phyloP scores from a whole-genome alignment of 2,113 vertebrate genomes.

The Myxocyprinus asiaticus region DNA sequence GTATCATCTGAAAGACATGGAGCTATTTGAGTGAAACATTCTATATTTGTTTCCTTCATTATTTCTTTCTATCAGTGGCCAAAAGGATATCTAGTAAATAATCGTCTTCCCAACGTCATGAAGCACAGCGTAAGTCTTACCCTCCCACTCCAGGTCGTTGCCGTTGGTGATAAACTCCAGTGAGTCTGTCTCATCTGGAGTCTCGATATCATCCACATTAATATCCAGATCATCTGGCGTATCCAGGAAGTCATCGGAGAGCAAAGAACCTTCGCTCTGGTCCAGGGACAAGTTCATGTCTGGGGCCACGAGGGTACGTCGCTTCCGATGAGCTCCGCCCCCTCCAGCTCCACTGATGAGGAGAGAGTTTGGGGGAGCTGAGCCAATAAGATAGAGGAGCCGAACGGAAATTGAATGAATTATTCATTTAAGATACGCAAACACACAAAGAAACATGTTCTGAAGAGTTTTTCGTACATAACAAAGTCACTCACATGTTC shows the following conservation, averaged over 20 bases:
- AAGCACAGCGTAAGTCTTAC: slow-evolving; percentile 66
- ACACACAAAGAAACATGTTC: not conserved
- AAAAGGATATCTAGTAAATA: too few species aligned
- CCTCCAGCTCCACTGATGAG: slow-evolving; percentile 71
- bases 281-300: slow-evolving; percentile 98
- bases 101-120: not conserved
- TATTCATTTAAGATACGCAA: not conserved
- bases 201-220: slow-evolving; percentile 95
- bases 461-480: too few species aligned
- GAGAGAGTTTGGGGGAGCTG: slow-evolving; percentile 84
- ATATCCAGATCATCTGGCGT: slow-evolving; percentile 95
- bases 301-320: slow-evolving; percentile 89
- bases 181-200: slow-evolving; percentile 94
- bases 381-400: not conserved
- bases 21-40: not conserved
- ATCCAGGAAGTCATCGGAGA: slow-evolving; percentile 93
- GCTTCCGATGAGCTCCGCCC: slow-evolving; percentile 77
- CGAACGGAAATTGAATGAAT: not conserved
- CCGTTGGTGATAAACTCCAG: slow-evolving; percentile 92
- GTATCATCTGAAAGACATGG: slow-evolving; percentile 82
- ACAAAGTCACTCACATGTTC: slow-evolving; percentile 80
- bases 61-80: too few species aligned
- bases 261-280: slow-evolving; percentile 92
- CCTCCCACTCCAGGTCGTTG: slow-evolving; percentile 97
- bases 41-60: too few species aligned